Evolutionary conservation across 2,113 vertebrate genomes (phyloP).

Genomic region (Shinisaurus crocodilurus): DNA sequence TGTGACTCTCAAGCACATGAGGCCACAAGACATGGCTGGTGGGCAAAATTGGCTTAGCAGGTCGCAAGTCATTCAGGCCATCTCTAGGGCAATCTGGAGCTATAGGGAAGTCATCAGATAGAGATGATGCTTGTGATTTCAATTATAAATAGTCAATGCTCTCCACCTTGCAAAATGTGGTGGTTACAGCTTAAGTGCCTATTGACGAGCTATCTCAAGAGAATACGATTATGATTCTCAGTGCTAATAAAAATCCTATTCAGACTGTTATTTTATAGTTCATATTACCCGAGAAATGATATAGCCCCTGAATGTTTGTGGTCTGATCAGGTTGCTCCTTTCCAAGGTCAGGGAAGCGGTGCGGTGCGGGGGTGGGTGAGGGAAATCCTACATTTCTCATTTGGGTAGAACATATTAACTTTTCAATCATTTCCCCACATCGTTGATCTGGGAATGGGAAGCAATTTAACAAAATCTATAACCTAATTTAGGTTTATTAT

Average conservation of each 20-base stretch:
- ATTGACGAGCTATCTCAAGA: accelerated
- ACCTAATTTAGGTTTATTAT: slow-evolving; percentile 49
- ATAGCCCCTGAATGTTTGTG: not conserved
- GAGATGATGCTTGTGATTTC: not conserved
- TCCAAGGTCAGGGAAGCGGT: slow-evolving; percentile 8
- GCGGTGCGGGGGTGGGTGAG: not conserved
- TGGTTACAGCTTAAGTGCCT: not conserved
- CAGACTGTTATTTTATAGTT: slow-evolving; percentile 5
- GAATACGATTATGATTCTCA: accelerated
- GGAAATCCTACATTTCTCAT: slow-evolving; percentile 34
- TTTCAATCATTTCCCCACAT: slow-evolving; percentile 41
- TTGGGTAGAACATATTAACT: slow-evolving; percentile 33
- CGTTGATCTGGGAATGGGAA: slow-evolving; percentile 45
- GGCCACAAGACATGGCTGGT: too few relatives aligned
- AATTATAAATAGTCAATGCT: too few relatives aligned
- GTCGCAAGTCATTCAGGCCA: not conserved
- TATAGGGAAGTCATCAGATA: not conserved
- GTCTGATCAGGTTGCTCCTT: slow-evolving; percentile 15
- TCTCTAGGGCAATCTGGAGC: not conserved
- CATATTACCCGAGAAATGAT: slow-evolving; percentile 15
- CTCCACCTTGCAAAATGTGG: not conserved
- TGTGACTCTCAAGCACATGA: too few relatives aligned
- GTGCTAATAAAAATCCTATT: slow-evolving; percentile 21
- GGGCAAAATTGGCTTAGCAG: not conserved
- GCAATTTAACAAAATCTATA: slow-evolving; percentile 57